Evolutionary conservation across 1,140 invertebrate genomes (phyloP).

Genomic region (Sipha flava): DNA sequence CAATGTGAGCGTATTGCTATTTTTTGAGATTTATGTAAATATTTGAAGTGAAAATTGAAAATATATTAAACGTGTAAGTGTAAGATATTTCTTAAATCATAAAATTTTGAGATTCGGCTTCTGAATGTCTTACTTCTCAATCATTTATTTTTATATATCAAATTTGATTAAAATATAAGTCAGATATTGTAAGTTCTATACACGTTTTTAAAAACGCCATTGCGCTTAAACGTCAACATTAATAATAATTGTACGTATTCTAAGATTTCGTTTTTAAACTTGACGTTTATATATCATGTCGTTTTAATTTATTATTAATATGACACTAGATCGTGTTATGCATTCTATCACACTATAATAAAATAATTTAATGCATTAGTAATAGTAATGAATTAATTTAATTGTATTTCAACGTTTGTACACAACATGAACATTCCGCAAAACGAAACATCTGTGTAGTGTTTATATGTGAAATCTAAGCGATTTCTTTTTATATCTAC

Average conservation of each 20-base stretch:
- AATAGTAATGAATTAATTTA: neutral
- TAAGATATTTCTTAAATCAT: too few species aligned
- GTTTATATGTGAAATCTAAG: too few species aligned
- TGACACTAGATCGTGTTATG: neutral
- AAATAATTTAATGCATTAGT: neutral
- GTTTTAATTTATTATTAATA: slow-evolving; percentile 2
- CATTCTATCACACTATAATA: neutral
- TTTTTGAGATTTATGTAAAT: too few species aligned
- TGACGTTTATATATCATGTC: neutral
- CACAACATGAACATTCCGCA: neutral
- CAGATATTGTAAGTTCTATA: neutral
- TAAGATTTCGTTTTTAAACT: neutral
- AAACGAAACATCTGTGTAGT: too few species aligned
- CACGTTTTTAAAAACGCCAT: neutral
- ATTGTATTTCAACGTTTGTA: neutral
- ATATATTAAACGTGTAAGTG: too few species aligned
- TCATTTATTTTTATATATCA: neutral
- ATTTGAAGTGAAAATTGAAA: too few species aligned
- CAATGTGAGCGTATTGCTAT: neutral
- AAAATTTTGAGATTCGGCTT: too few species aligned
- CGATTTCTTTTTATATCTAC: too few species aligned
- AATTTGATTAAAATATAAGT: slow-evolving; percentile 7
- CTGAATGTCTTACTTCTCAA: neutral
- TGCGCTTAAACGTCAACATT: neutral
- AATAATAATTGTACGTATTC: neutral